Conservation (phyloP, 2,113 vertebrate species). For the Urocitellus parryii region DNA sequence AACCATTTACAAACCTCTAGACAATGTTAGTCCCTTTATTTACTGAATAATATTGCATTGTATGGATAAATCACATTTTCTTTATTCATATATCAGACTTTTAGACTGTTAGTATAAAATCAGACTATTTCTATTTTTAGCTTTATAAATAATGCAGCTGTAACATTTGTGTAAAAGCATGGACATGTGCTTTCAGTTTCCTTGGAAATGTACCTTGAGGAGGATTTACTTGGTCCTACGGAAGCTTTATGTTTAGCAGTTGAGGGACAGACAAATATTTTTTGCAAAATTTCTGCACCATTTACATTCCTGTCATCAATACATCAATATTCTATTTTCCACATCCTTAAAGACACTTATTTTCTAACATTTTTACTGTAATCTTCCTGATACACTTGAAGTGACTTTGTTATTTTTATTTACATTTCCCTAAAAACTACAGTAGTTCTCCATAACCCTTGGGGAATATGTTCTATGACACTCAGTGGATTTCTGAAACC, state of each 20-base stretch:
- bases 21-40: not conserved
- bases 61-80: not conserved
- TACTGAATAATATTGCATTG: not conserved
- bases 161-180: not conserved
- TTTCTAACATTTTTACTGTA: not conserved
- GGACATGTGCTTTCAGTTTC: not conserved
- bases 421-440: too few species aligned
- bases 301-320: not conserved
- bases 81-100: not conserved
- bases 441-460: too few species aligned
- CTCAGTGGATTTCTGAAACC: too few species aligned
- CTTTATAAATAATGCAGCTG: not conserved
- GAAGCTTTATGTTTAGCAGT: not conserved
- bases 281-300: not conserved
- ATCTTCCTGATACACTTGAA: too few species aligned
- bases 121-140: not conserved
- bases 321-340: not conserved
- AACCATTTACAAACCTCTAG: not conserved
- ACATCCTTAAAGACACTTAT: not conserved
- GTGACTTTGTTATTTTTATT: too few species aligned
- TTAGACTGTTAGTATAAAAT: not conserved
- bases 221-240: not conserved
- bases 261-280: not conserved
- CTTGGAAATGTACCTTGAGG: not conserved
- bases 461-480: too few species aligned